Conservation (phyloP, 2,113 vertebrate genomes). For the Noctilio leporinus region DNA sequence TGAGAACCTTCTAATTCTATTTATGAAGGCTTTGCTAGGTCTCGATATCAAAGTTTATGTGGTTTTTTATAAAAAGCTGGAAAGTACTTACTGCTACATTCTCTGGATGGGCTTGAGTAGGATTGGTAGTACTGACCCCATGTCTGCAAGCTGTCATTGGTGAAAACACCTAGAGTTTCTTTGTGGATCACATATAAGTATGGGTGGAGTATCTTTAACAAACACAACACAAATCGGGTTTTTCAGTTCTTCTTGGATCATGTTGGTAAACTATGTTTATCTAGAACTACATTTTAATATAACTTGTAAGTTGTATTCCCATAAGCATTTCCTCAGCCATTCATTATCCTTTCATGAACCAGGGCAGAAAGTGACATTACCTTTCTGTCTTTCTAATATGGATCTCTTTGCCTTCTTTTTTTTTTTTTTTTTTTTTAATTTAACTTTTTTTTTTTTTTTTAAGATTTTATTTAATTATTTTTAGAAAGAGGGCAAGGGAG, state of each 20-base stretch:
- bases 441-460: too few species aligned
- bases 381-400: not conserved
- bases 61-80: not conserved
- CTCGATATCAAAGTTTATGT: not conserved
- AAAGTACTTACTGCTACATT: not conserved
- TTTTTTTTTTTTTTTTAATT: too few species aligned
- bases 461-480: too few species aligned
- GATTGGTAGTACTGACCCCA: not conserved
- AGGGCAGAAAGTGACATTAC: fast-evolving
- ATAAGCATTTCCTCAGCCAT: not conserved
- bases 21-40: not conserved
- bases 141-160: not conserved
- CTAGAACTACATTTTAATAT: not conserved
- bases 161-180: not conserved
- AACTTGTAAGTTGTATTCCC: not conserved
- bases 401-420: fast-evolving
- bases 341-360: not conserved
- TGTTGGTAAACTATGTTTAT: not conserved
- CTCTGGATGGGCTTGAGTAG: not conserved
- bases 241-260: not conserved
- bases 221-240: not conserved
- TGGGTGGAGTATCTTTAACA: not conserved
- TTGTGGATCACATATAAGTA: not conserved
- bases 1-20: not conserved
- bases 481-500: too few species aligned